These are phyloP conservation scores for Terebella lapidaria DNA, from an alignment of 2,888 invertebrate genomes.

Conservation along the genomic window DNA sequence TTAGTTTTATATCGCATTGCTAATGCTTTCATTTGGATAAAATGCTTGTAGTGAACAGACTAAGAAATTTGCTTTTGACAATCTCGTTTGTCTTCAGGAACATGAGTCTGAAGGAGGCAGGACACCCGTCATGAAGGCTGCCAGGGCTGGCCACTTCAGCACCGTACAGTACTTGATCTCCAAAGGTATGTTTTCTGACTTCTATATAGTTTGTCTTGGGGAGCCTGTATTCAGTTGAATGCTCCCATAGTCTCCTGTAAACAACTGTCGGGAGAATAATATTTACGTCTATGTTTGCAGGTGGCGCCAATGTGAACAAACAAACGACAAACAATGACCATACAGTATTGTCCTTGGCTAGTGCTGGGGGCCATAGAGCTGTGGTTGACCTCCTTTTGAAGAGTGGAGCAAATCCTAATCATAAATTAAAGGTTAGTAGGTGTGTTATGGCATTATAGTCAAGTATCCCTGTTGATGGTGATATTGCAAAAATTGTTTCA, in stretches of 20 bases:
- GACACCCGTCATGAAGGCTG: slow-evolving; percentile 98
- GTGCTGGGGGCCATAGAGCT: slow-evolving; percentile 89
- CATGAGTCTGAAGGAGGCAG: slow-evolving; percentile 95
- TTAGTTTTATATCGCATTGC: neutral
- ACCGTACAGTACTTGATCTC: slow-evolving; percentile 92
- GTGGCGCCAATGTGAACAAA: slow-evolving; percentile 71
- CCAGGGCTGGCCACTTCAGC: slow-evolving; percentile 90
- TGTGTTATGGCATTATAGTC: too few species aligned
- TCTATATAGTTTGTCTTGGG: too few species aligned
- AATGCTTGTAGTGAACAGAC: too few species aligned
- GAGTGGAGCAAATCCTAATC: slow-evolving; percentile 89
- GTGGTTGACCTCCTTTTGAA: slow-evolving; percentile 88
- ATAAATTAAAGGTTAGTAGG: slow-evolving; percentile 75
- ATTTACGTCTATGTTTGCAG: too few species aligned
- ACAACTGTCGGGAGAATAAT: too few species aligned
- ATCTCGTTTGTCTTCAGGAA: slow-evolving; percentile 62
- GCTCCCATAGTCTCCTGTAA: too few species aligned
- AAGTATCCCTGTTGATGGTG: too few species aligned
- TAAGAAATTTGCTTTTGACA: too few species aligned
- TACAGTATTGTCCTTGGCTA: slow-evolving; percentile 91
- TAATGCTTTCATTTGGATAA: neutral
- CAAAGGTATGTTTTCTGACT: slow-evolving; percentile 58
- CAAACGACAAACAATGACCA: slow-evolving; percentile 89
- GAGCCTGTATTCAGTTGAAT: too few species aligned
- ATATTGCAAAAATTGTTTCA: too few species aligned